Evolutionary conservation across 2,797 vertebrate species (phyloP), one percentile per base, ranked within the genome.

Genomic region (Myotis myotis): DNA sequence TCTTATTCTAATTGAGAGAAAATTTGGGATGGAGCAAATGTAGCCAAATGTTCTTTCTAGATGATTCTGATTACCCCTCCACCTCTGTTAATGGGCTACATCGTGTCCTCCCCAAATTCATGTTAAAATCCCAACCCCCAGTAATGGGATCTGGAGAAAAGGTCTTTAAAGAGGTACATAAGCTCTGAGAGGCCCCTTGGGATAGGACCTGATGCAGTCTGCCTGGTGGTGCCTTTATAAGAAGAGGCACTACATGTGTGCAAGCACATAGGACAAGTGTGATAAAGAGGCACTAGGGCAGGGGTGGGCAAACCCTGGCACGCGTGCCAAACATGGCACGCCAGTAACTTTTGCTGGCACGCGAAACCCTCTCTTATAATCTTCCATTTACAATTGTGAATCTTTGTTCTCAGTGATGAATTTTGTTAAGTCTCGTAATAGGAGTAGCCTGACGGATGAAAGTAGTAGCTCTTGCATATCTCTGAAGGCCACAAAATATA

Each of bases 221-320:
- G 33, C 79, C 33, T 44, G 10, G 15, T 8, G 2, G 15, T 8
- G 2, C 70, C 28, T 47, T 89, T 74, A 22, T 22, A 36, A 74
- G 62, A 72, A 51, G n/a, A 33, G 49, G 19, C 10, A 25, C 9
- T n/a, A 62, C 1, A 2, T 5, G 3, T 6, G 1, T 1, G 25
- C 1, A 10, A 19, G 2, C 12, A 25, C 5, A 3, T 62, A 33
- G 20, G 33, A 53, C 10, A 44, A 8, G 25, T 0, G 4, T 5
- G 9, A 11, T 30, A 19, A 71, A 51, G 23, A 41, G 22, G 33
- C 13, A 72, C 3, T n/a, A 76, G 16, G 6, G 30, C 41, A 41
- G 41, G 41, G 41, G 41, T 41, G 41, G 41, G 41, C 41, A 41
- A 41, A 8, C 41, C 41, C 41, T 41, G 41, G 8, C 41, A 41